Evolutionary conservation across 1,140 invertebrate genomes (phyloP).

Genomic region (Maconellicoccus hirsutus): DNA sequence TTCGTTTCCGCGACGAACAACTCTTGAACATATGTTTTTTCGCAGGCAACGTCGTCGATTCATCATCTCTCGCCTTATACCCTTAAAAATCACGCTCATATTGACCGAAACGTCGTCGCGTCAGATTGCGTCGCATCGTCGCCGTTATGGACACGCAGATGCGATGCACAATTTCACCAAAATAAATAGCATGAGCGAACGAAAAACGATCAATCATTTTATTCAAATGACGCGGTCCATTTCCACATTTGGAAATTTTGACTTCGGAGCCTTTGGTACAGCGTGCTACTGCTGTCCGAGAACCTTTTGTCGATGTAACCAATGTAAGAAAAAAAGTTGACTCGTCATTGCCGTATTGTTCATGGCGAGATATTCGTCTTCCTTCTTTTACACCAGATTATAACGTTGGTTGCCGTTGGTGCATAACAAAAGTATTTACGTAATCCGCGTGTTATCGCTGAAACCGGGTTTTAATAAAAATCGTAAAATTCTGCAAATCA

Average conservation of each 20-base stretch:
- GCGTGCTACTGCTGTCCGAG: background rate
- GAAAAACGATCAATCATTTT: background rate
- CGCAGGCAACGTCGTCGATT: background rate
- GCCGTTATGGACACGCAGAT: background rate
- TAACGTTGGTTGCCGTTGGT: background rate
- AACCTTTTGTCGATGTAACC: background rate
- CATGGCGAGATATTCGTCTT: background rate
- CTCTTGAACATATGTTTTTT: background rate
- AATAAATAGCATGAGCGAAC: background rate
- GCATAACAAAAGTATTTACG: constrained; percentile 4
- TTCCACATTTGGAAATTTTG: background rate
- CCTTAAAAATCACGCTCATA: too few relatives aligned
- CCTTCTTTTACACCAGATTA: background rate
- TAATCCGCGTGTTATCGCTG: background rate
- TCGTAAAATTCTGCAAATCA: background rate
- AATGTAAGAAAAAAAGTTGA: background rate
- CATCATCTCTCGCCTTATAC: background rate
- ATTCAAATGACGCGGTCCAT: constrained; percentile 2
- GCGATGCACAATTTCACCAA: background rate
- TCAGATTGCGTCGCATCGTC: background rate
- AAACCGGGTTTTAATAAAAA: background rate
- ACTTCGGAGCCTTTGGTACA: background rate
- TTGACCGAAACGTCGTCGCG: background rate
- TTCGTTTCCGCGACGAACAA: too few relatives aligned
- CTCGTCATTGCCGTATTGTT: background rate